Evolutionary conservation across 2,797 vertebrate species (phyloP), one percentile per base, ranked within the genome.

Genomic region (Eulemur rubriventer): DNA sequence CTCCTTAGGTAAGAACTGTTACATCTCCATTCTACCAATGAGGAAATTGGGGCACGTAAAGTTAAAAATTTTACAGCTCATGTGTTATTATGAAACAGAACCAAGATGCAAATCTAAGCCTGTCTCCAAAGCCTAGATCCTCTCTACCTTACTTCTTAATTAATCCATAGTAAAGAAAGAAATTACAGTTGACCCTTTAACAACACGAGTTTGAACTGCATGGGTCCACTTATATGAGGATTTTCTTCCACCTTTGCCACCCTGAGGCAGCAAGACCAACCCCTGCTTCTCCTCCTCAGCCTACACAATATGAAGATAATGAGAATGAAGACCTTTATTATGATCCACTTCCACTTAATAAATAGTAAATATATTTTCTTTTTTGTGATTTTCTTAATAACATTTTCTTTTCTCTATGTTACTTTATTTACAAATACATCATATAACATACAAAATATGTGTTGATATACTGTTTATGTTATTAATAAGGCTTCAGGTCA

Each of bases 81-180:
- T 69, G 28, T 18, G 43, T 86, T 92, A 78, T 48, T 83, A 59
- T 89, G 43, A 91, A 30, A 93, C 2, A 76, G 33, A 85, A 48
- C 43, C 46, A 48, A 95, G 28, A 92, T 55, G 35, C 46, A 92
- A 96, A 59, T 50, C 14, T 78, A 38, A 92, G n/a, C 82, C n/a
- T 38, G 8, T 61, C 33, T 89, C 65, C 35, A 93, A 93, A 9
- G 22, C 7, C 16, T 73, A 82, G 76, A n/a, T 75, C 9, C 20
- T 93, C 70, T 94, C 43, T 41, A 83, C 6, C 46, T 83, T 43
- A 94, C 12, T 75, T 90, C 20, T 89, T 94, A 86, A 75, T 93
- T 26, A 85, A 69, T 87, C 11, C 43, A 24, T 57, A 65, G 17
- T 57, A 94, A 30, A 94, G 26, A 88, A 82, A 84, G 8, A 93